phyloP scores from a whole-genome alignment of 2,113 vertebrate genomes.

The Gallinago undulata region DNA sequence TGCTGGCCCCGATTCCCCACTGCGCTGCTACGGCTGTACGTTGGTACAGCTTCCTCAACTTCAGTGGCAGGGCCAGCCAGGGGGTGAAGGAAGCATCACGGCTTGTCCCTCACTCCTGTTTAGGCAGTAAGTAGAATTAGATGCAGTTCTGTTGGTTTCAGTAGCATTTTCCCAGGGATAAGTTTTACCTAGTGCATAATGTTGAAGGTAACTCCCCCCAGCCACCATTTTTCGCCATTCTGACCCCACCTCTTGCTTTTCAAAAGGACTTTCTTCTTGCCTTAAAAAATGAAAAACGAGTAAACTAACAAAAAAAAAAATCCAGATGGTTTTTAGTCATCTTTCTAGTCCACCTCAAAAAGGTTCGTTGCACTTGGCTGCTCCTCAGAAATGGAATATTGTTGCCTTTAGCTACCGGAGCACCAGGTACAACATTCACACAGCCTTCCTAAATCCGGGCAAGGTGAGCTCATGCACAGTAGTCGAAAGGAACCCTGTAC shows the following conservation, averaged over 20 bases:
- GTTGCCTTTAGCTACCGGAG: neutral
- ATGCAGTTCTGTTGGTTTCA: neutral
- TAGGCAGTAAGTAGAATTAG: neutral
- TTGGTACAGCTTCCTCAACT: neutral
- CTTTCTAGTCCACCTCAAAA: neutral
- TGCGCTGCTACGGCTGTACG: neutral
- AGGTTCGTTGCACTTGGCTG: neutral
- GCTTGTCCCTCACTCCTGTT: neutral
- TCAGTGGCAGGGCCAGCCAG: neutral
- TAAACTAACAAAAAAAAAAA: conserved; percentile 7
- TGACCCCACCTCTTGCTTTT: conserved; percentile 19
- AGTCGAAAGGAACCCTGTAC: neutral
- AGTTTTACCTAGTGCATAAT: neutral
- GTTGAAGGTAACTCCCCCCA: neutral
- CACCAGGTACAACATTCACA: neutral
- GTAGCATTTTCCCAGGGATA: neutral
- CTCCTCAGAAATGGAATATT: neutral
- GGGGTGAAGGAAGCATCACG: neutral
- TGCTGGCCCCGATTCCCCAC: neutral
- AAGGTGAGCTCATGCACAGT: neutral
- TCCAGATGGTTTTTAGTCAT: neutral
- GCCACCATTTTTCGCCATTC: neutral
- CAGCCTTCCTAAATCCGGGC: neutral
- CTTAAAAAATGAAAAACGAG: conserved; percentile 34
- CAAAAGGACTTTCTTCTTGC: conserved; percentile 36